Conservation (phyloP, 2,888 invertebrate genomes). For the Sinodicranocentrus sp. region DNA sequence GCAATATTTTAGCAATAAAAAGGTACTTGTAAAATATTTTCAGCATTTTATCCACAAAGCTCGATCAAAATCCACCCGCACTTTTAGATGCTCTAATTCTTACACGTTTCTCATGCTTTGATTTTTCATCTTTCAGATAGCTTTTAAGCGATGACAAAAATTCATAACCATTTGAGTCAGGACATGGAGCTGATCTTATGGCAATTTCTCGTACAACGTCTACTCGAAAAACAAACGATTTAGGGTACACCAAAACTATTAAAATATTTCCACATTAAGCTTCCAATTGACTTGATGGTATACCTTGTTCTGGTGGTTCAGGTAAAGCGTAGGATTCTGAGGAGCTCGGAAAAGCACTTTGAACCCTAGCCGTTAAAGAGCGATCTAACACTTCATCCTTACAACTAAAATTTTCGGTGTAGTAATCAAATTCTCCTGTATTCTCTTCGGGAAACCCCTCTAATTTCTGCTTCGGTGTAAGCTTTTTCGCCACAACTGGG, state of each 20-base stretch:
- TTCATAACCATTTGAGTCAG: conserved; percentile 12
- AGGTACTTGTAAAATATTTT: too few relatives aligned
- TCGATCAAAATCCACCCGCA: conserved; percentile 27
- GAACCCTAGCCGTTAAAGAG: background rate
- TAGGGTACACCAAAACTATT: too few relatives aligned
- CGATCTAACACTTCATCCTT: too few relatives aligned
- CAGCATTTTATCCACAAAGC: too few relatives aligned
- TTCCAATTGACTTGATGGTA: too few relatives aligned
- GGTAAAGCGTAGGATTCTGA: background rate
- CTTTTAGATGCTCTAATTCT: conserved; percentile 37
- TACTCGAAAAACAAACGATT: too few relatives aligned
- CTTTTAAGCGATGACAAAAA: conserved; percentile 25
- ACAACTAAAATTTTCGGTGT: too few relatives aligned
- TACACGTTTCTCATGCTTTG: background rate
- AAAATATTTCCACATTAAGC: too few relatives aligned
- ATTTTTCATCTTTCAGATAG: conserved; percentile 43
- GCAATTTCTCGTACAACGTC: conserved; percentile 42
- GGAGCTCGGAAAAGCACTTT: background rate
- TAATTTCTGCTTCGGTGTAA: background rate
- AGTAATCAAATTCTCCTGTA: too few relatives aligned
- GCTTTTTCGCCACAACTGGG: conserved; percentile 41
- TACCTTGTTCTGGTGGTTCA: conserved; percentile 10
- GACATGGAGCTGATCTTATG: conserved; percentile 50
- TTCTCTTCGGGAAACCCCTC: background rate
- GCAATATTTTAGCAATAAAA: too few relatives aligned